Percentiles rank a stretch among this genome's conserved stretches.
phyloP scores from a whole-genome alignment of 1,140 invertebrate species.

The Temnothorax longispinosus region DNA sequence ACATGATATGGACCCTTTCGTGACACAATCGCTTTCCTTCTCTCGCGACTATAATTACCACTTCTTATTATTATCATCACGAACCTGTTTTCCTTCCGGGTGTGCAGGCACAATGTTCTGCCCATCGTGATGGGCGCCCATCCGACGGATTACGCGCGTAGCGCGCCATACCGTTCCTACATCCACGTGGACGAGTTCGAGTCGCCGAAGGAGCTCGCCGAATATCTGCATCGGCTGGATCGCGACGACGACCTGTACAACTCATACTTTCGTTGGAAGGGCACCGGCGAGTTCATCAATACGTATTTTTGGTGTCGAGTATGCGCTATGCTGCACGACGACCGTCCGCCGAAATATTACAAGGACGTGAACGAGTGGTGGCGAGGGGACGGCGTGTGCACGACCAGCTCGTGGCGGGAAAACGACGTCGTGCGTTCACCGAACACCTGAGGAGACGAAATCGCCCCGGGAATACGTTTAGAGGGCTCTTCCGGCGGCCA shows the following conservation, averaged over 20 bases:
- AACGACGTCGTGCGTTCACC: slow-evolving; percentile 63
- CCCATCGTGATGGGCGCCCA: slow-evolving; percentile 98
- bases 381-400: slow-evolving; percentile 91
- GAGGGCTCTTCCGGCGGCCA: slow-evolving; percentile 31
- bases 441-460: slow-evolving; percentile 65
- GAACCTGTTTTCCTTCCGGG: slow-evolving; percentile 34
- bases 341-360: slow-evolving; percentile 89
- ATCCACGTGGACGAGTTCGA: slow-evolving; percentile 98
- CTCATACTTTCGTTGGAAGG: slow-evolving; percentile 96
- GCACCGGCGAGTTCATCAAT: slow-evolving; percentile 97
- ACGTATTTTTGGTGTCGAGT: slow-evolving; percentile 98
- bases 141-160: slow-evolving; percentile 94
- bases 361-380: slow-evolving; percentile 95
- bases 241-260: slow-evolving; percentile 95
- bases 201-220: slow-evolving; percentile 93
- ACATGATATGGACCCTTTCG: not conserved
- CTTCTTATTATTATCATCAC: slow-evolving; percentile 1
- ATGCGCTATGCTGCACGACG: slow-evolving; percentile 95
- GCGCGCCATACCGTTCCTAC: slow-evolving; percentile 94
- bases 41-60: not conserved
- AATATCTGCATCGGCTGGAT: slow-evolving; percentile 94
- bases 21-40: not conserved
- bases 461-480: slow-evolving; percentile 3
- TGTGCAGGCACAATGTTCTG: slow-evolving; percentile 93
- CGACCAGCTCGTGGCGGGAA: slow-evolving; percentile 89